Conservation (phyloP, 1,140 invertebrate genomes). For the Drosophila triauraria region DNA sequence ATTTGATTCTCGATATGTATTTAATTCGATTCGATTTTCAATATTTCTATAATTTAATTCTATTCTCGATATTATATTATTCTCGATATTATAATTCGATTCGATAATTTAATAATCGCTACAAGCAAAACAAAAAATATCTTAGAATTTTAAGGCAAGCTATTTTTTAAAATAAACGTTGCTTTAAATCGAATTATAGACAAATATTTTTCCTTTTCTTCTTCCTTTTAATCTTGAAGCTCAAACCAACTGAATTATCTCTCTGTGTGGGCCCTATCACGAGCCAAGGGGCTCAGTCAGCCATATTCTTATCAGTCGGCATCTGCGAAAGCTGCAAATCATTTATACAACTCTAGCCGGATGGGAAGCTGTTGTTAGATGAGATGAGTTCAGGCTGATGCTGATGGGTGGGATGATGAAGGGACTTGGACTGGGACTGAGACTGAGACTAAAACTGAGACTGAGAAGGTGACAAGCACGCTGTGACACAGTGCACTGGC, state of each 20-base stretch:
- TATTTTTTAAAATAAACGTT: too few species aligned
- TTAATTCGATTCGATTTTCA: too few species aligned
- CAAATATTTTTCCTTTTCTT: not conserved
- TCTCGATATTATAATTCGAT: too few species aligned
- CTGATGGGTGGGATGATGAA: not conserved
- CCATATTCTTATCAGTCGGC: conserved; percentile 47
- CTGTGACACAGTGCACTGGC: conserved; percentile 26
- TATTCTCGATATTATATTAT: too few species aligned
- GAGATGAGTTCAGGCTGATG: not conserved
- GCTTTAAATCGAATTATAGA: not conserved
- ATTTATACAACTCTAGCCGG: conserved; percentile 36
- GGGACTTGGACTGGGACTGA: not conserved
- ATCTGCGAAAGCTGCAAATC: conserved; percentile 46
- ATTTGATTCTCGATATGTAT: too few species aligned
- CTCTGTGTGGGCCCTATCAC: conserved; percentile 13
- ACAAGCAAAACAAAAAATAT: too few species aligned
- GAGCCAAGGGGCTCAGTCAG: not conserved
- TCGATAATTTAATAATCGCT: too few species aligned
- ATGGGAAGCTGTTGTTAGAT: conserved; percentile 19
- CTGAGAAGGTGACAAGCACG: conserved; percentile 23
- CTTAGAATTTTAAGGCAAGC: too few species aligned
- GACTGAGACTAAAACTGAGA: not conserved
- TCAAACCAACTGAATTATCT: not conserved
- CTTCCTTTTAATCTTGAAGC: not conserved
- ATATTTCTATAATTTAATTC: too few species aligned